Base-by-base conservation (phyloP, 92 coral and sea anemone genomes). In the Anthopleura xanthogrammica region DNA sequence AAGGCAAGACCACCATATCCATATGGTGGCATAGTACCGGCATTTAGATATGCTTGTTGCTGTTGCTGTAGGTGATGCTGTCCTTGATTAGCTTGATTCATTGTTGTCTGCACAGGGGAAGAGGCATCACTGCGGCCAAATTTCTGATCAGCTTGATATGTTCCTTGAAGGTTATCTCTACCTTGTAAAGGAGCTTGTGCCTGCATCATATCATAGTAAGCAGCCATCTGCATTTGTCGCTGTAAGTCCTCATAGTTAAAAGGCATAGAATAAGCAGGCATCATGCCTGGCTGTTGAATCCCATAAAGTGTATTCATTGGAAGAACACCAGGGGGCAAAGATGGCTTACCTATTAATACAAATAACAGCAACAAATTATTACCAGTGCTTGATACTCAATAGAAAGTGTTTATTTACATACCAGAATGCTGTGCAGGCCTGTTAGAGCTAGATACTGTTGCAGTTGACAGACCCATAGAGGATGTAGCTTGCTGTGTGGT, bases 51-150 rank as follows among this genome's bases (percentile, higher is more conserved):
- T 57, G 93, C 95, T 66, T 93, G 84, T 70, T 81, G 84, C 66
- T 81, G 84, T 78, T 93, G 97, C 80, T 92, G 88, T 79, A 92
- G 89, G 24, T 90, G 93, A 58, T 93, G 97, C 12, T 90, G 91
- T 77, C 90, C 88, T 9, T 92, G 86, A 50, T 81, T 93, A 6
- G 89, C 87, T 77, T 93, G 97, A 76, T 90, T 93, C 77, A 93
- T 65, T 42, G 97, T 86, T 60, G 97, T 85, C 57, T 94, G 92
- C 14, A 93, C 97, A 57, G 97, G 95, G 14, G 97, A 93, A 5
- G 97, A 93, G 29, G 97, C 90, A 91, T 93, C 97, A 66, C 91
- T 91, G 48, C 97, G 92, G 22, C 97, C 97, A 91, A 91, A 93
- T 89, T 93, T 93, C 87, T 93, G 97, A 64, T 93, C 97, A 52